Base-by-base conservation (phyloP, 2,113 vertebrate genomes). In the Gyps fulvus region DNA sequence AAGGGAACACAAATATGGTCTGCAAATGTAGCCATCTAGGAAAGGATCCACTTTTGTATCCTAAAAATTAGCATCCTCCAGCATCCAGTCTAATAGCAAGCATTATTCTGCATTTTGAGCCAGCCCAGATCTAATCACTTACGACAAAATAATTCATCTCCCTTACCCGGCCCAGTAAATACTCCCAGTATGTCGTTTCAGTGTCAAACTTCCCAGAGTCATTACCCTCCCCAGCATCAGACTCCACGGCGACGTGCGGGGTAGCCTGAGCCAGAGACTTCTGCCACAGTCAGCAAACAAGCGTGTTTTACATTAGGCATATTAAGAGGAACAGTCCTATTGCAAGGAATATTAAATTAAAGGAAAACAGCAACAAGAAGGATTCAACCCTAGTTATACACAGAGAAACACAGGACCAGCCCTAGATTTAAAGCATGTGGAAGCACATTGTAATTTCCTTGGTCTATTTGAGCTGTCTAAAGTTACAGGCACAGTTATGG, bases 251-350 rank as follows among this genome's bases (percentile, higher is more conserved):
- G 91, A 97, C 95, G 21, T 83, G 91, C 95, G 59, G 95, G 84
- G 81, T 10, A 95, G 96, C 84, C 78, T 3, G 74, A 97, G 95
- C 93, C 97, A 97, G 91, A 93, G 84, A 15, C 83, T 95, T 66
- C 81, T 95, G 89, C 89, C 93, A 84, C 94, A 95, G 93, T 80
- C 94, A 97, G 94, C 81, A 94, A 95, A 95, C 2, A 5, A 95
- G 73, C 19, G 0, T 97, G 93, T 95, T 97, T 96, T n/a, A 54
- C 72, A 95, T 97, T 95, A 97, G 66, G 58, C 89, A 87, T 74
- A 89, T 95, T 91, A 91, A 49, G 54, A 76, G 74, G 57, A 97
- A 73, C 84, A 85, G 66, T 62, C 70, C 62, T 55, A 58, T 91
- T 85, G 84, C 91, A 87, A 50, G 67, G 74, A 83, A 85, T 83